Base-by-base conservation (phyloP, 1,140 invertebrate genomes). In the Leptopilina boulardi region DNA sequence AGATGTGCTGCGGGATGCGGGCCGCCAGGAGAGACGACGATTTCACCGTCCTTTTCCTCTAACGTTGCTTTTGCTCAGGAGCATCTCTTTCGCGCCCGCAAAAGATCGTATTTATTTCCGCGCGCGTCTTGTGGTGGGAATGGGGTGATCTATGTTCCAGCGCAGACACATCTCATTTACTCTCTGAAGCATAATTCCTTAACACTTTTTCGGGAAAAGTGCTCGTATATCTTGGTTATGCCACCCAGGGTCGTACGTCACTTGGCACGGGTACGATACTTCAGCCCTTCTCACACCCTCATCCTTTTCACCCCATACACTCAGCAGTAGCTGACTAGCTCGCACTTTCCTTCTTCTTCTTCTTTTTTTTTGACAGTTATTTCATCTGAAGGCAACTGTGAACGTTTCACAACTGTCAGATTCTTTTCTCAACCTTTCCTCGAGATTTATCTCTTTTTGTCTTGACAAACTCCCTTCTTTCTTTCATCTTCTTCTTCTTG, bases 141-240 rank as follows among this genome's bases (percentile, higher is more conserved):
- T 87, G 87, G 88, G 84, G 89, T 90, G 89, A 90, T 90, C 86
- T 89, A 90, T 89, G 88, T 87, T 84, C 85, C 86, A 74, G 80
- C 80, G 85, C 85, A 89, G 88, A 88, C 89, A 89, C 89, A 88
- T 90, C 88, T 90, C 88, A 90, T 90, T 90, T 90, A 89, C 88
- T 89, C 85, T 80, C 83, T 80, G 81, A 79, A 85, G 89, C 89
- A 89, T 90, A 90, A 90, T 89, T 90, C 87, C 88, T 89, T 88
- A 88, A 89, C 87, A 89, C 87, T 90, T 90, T 89, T 88, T 89
- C 82, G 85, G 81, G 80, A 84, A 85, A 83, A 86, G 85, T 82
- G 85, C 80, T 88, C 88, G 85, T 89, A 89, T 85, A 88, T 89
- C 88, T 88, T 89, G 85, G 88, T 89, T 89, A 89, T 83, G 84